Percentiles rank a stretch among this genome's conserved stretches.
These are phyloP conservation scores for Patiria pectinifera DNA, from an alignment of 53 echinoderm and acorn worm genomes.

Conservation along the genomic window DNA sequence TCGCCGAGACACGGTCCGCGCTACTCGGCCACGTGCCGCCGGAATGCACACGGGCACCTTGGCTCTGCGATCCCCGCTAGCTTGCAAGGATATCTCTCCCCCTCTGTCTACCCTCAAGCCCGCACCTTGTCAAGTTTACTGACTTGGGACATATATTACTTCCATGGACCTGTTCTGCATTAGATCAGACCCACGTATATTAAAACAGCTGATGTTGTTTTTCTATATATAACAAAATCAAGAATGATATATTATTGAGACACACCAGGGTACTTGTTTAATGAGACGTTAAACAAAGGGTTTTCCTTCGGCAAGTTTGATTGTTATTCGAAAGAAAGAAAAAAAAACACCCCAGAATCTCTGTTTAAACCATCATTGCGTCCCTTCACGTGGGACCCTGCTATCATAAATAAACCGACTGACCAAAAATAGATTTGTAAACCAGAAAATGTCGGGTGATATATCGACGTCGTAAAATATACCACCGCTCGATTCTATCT, in stretches of 20 bases:
- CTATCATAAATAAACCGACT: neutral
- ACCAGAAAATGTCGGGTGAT: neutral
- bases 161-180: neutral
- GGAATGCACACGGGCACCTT: slow-evolving; percentile 38
- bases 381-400: neutral
- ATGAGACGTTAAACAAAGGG: slow-evolving; percentile 50
- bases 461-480: neutral
- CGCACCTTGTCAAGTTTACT: neutral
- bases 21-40: slow-evolving; percentile 28
- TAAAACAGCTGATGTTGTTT: neutral
- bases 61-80: neutral
- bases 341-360: neutral
- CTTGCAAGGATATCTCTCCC: neutral
- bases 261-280: slow-evolving; percentile 28
- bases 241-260: slow-evolving; percentile 23
- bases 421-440: slow-evolving; percentile 15
- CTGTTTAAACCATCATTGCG: neutral
- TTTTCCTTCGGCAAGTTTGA: neutral
- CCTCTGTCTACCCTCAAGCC: neutral
- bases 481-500: neutral
- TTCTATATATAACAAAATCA: neutral
- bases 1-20: slow-evolving; percentile 16
- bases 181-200: neutral
- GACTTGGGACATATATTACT: neutral
- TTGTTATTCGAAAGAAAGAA: neutral